Base-by-base conservation (phyloP, 2,888 invertebrate species). In the Leptopilina myrica region DNA sequence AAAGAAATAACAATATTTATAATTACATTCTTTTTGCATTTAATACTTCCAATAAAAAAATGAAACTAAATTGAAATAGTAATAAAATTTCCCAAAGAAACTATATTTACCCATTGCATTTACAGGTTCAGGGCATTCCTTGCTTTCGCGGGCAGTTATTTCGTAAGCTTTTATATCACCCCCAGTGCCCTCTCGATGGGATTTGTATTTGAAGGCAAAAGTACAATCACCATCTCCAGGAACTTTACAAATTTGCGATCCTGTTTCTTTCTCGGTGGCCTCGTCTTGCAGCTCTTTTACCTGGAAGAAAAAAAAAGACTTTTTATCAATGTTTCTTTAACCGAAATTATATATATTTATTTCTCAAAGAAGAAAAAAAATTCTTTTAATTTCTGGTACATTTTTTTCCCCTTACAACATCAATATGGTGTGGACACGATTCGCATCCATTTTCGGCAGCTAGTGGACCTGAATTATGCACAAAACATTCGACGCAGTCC, bases 401-500 rank as follows among this genome's bases (percentile, higher is more conserved):
- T 33, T 20, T 46, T 12, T 64, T 53, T 78, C 1, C 0, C 20
- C 92, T 89, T 12, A 92, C 92, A 8, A 89, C 83, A 53, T 89
- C 85, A 11, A 91, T 89, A 56, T 86, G 82, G 81, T 88, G 86
- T 59, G 80, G 56, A 46, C 89, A 89, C 14, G 73, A n/a, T 3
- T 78, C 77, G 66, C 88, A 90, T 2, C 80, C 75, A 14, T 79
- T 83, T 14, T 82, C 78, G 20, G 78, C 40, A 14, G 77, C 85
- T 1, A 86, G 89, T 26, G 86, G 86, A 40, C 93, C 93, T 5
- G 90, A 86, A 33, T 91, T 87, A 81, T 94, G 94, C 4, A 92
- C 93, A 81, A 92, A 90, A 86, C 97, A 97, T 87, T 95, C 93
- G 0, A 96, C 96, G 87, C 96, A 96, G 49, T 93, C 93, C 85